Evolutionary conservation across 2,888 invertebrate species (phyloP), one percentile per base, ranked within the genome.

Genomic region (Amblyteles armatorius): DNA sequence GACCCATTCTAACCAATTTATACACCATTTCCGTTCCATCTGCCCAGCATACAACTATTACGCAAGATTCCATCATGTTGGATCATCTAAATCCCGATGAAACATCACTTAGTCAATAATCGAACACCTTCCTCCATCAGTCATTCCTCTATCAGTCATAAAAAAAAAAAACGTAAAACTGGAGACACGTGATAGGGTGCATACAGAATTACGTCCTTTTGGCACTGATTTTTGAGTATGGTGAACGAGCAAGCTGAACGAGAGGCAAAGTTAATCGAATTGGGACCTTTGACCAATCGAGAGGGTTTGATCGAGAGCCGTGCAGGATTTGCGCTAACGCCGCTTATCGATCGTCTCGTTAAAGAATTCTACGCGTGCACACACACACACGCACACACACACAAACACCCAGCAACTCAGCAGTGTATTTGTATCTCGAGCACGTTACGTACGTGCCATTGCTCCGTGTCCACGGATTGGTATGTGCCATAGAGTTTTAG

Each of bases 341-440:
- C 63, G 63, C 63, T 63, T n/a, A 63, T 63, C 63, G 63, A 63
- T 63, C 63, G 63, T 33, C 63, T 63, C 63, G 63, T 63, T 63
- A 63, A 63, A 33, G 29, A 63, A 29, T 29, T 63, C 63, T 57
- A 57, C 26, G 57, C 33, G 6, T 16, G 16, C 26, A 16, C 63
- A 29, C 1, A 4, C 13, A 26, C 11, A 16, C 63, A 29, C 1
- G 1, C 13, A 26, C 11, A 57, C 22, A 29, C 60, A 33, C 63
- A 16, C 29, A 60, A 5, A 26, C 60, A 60, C 16, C 0, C 26
- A 2, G 33, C 3, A 55, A 16, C 63, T 26, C 26, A 26, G 3
- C 26, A 26, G 63, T 29, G 29, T 63, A n/a, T 63, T 63, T 13
- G 63, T 63, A 63, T 63, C 29, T 33, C 63, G 33, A n/a, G 63